Conservation (phyloP, 2,797 vertebrate species). For the Rhynchonycteris naso region DNA sequence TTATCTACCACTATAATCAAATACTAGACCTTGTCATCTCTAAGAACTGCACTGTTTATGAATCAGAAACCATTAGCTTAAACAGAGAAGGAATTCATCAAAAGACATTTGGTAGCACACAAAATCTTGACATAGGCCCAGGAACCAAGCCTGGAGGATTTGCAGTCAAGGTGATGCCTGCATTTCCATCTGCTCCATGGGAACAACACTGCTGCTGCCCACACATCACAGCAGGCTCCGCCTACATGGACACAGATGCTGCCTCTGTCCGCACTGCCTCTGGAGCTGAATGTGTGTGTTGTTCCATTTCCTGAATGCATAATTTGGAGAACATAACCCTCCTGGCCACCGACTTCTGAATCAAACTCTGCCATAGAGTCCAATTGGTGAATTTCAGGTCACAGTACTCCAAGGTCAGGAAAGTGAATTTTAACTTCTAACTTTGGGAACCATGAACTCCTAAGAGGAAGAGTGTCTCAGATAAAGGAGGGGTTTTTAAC, state of each 20-base stretch:
- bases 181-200: neutral
- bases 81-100: neutral
- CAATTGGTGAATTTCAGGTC: neutral
- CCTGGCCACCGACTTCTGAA: neutral
- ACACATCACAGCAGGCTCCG: rapidly evolving
- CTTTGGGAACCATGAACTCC: neutral
- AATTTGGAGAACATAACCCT: neutral
- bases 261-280: neutral
- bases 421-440: neutral
- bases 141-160: neutral
- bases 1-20: neutral
- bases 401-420: neutral
- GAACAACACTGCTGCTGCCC: too few relatives aligned
- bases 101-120: neutral
- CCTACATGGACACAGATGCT: rapidly evolving
- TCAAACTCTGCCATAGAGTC: neutral
- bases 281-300: too few relatives aligned
- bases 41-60: neutral
- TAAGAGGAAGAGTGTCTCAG: neutral
- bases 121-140: neutral
- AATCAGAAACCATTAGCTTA: neutral
- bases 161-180: too few relatives aligned
- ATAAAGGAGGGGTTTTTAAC: neutral
- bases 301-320: neutral
- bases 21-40: neutral